Base-by-base conservation (phyloP, 2,797 vertebrate species). In the Okamejei kenojei region DNA sequence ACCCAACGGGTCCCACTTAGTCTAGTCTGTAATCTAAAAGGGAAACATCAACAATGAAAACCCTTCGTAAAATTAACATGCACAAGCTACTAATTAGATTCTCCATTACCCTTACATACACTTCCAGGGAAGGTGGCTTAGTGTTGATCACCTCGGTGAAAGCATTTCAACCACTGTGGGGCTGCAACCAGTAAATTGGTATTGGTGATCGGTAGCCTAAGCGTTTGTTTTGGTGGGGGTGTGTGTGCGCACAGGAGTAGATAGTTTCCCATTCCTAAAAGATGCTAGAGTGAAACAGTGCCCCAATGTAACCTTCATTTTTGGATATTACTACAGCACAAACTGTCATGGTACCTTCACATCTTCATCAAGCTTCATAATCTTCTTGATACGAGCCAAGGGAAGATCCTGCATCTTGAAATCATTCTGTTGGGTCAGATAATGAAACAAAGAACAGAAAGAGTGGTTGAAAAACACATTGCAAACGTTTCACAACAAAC, bases 321-420 rank as follows among this genome's bases (percentile, higher is more conserved):
- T 29, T 54, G 26, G 21, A 7, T n/a, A 35, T 74, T 17, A 94
- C 94, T 81, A 93, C n/a, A 68, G 74, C 61, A 32, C 76, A 93
- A 13, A 35, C 32, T 17, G 93, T 93, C 93, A 61, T 94, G 86
- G 94, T 96, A 99, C 99, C 98, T 99, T 99, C 94, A 99, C 99
- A 94, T 99, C 99, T 95, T 99, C 99, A 96, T 99, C 99, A 95
- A 99, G 95, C 95, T 99, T 99, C 99, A 99, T 99, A 95, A 99
- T 99, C 96, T 99, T 99, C 97, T 99, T 99, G 95, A 99, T 99
- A 93, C 99, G 98, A 95, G 99, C 99, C 93, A 99, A 95, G 93
- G 98, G 99, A 94, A 99, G 97, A 95, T 99, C 99, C 95, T 99
- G 99, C 93, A 99, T 98, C 65, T 98, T 97, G 94, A 99, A 99